Evolutionary conservation across 2,797 vertebrate species (phyloP).

Genomic region (Sylvia borin): DNA sequence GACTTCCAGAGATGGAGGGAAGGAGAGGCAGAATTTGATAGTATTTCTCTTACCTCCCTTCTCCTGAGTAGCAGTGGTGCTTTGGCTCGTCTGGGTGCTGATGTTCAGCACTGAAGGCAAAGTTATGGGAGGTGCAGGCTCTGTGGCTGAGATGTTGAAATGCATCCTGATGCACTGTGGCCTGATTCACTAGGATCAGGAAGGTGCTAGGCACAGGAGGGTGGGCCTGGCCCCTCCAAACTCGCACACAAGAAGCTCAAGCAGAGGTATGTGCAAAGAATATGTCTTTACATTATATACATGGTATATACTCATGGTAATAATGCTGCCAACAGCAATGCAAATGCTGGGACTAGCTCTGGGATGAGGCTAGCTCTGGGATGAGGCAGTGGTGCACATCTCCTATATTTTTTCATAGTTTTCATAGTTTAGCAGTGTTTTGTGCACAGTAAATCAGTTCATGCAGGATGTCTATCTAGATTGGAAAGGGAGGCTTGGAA

Average conservation of each 20-base stretch:
- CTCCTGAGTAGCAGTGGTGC: neutral
- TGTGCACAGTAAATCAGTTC: neutral
- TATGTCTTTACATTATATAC: neutral
- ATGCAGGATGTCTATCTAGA: neutral
- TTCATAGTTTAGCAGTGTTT: neutral
- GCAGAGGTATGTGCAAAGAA: neutral
- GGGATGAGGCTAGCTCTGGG: neutral
- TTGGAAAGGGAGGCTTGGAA: conserved; percentile 13
- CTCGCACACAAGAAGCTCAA: neutral
- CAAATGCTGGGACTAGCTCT: neutral
- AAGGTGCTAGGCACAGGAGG: neutral
- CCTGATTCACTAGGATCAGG: neutral
- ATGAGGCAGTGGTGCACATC: neutral
- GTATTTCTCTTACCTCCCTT: neutral
- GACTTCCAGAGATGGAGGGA: neutral
- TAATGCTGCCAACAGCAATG: neutral
- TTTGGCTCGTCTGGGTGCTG: neutral
- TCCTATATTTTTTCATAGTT: neutral
- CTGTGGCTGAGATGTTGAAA: neutral
- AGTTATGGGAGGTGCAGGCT: neutral
- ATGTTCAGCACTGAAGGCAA: neutral
- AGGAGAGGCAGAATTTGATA: neutral
- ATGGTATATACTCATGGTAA: neutral
- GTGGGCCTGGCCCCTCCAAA: neutral
- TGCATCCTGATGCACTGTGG: neutral